phyloP scores from a whole-genome alignment of 2,113 vertebrate genomes.

The Proterorhinus semilunaris region DNA sequence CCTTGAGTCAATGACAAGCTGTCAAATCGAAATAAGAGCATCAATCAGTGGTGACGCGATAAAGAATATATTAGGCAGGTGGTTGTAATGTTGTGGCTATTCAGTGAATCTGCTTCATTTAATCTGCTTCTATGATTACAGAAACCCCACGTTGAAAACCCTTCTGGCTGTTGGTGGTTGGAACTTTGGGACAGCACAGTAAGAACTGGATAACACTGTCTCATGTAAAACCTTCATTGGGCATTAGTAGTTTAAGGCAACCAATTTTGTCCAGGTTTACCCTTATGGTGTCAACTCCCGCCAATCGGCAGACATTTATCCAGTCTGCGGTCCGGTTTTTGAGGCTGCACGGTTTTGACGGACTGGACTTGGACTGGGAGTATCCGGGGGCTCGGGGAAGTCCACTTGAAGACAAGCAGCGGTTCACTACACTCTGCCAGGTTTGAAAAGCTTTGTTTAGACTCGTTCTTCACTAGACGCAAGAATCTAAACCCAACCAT shows the following conservation, averaged over 20 bases:
- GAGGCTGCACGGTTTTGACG: slow-evolving; percentile 73
- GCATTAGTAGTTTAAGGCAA: not conserved
- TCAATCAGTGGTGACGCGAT: too few relatives aligned
- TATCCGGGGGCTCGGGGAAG: slow-evolving; percentile 77
- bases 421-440: slow-evolving; percentile 74
- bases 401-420: slow-evolving; percentile 74
- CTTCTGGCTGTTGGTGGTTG: slow-evolving; percentile 83
- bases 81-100: not conserved
- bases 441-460: not conserved
- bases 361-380: slow-evolving; percentile 79
- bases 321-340: slow-evolving; percentile 75
- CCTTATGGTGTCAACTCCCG: slow-evolving; percentile 59
- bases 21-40: too few relatives aligned
- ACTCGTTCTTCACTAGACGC: too few relatives aligned
- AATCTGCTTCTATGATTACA: slow-evolving; percentile 35
- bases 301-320: slow-evolving; percentile 72
- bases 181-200: slow-evolving; percentile 75
- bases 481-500: too few relatives aligned
- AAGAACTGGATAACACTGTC: slow-evolving; percentile 23
- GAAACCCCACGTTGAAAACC: slow-evolving; percentile 80
- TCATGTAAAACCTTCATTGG: not conserved
- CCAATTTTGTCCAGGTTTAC: slow-evolving; percentile 58
- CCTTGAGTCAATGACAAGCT: too few relatives aligned
- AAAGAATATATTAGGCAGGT: not conserved
- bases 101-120: not conserved